Evolutionary conservation across 2,113 vertebrate genomes (phyloP), one percentile per base, ranked within the genome.

Genomic region (Elaphurus davidianus): DNA sequence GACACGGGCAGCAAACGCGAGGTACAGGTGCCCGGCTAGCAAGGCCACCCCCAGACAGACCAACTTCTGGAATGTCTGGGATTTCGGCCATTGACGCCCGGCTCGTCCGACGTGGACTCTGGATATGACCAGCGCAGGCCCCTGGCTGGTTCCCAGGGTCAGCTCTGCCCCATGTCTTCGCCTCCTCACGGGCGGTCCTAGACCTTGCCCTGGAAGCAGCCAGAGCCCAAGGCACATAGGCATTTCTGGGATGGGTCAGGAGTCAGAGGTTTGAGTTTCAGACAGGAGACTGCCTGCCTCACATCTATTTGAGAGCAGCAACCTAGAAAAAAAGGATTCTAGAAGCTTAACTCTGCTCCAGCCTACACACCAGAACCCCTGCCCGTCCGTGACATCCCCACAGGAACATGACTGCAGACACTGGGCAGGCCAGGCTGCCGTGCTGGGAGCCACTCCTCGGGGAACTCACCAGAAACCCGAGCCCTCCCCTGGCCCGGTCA

Each of bases 231-330:
- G 9, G 57, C 27, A 28, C 4, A 64, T 4, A 43, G 54, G 17
- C 47, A 45, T 55, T 54, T 87, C 74, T 78, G 36, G 45, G 10
- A 78, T 17, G 30, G 17, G 23, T 52, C 7, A 60, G 43, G 30
- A 3, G 15, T 95, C 19, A 84, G 27, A 87, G 76, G n/a, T 62
- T 88, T 16, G 57, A 45, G 16, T 94, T 92, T 71, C 33, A 95
- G 52, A 43, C 10, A 5, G 5, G 45, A 88, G 55, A 93, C 23
- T 54, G 4, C n/a, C 57, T 64, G 30, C n/a, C 52, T 36, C 33
- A 17, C 30, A 95, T 79, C 79, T 45, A 27, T 59, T 16, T 91
- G 23, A 90, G 15, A 93, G 21, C 11, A 43, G 17, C 6, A 54
- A 45, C 10, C 33, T n/a, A 16, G 67, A 74, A 40, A 16, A 95